Evolutionary conservation across 2,797 vertebrate genomes (phyloP), one percentile per base, ranked within the genome.

Genomic region (Atherinosoma microstoma): DNA sequence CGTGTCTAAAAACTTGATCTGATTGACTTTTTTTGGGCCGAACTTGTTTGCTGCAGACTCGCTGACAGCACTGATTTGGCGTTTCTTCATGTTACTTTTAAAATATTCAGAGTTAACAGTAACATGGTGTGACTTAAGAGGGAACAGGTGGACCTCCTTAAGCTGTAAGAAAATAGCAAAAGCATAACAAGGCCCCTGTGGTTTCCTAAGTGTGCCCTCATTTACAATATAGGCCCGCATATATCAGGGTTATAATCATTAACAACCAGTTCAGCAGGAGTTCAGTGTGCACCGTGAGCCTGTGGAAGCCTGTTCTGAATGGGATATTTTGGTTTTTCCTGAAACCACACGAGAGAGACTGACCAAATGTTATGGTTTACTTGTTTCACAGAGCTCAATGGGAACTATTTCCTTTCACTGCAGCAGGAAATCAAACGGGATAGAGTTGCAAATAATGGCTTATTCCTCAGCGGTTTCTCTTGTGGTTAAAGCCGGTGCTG

Each of bases 121-220:
- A 80, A 87, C 76, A 59, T 1, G 80, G 78, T 77, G 79, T 54
- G 91, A 82, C 81, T 85, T 85, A 85, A 89, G 82, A 56, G 87
- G 76, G 84, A 93, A 92, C 92, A 93, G 92, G 92, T 93, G 91
- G 89, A 90, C 69, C 83, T 92, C 82, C 84, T 92, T 92, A 91
- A 90, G 87, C 87, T 22, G 84, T 73, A 83, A 84, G 91, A 91
- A 91, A 90, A 91, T 72, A 91, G 89, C 79, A 59, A 84, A 88
- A 90, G 89, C 89, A 90, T 91, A 93, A 94, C 90, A 92, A 91
- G 93, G 85, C 91, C 91, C 92, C 87, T 89, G 92, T 89, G 93
- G 91, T 88, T 94, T 93, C 88, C 89, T 91, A 86, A 92, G 91
- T 92, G 92, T 87, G 91, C 93, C 93, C 93, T 92, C 93, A 93